phyloP scores from a whole-genome alignment of 2,797 vertebrate species.

The Gymnoscopelus microlampas region DNA sequence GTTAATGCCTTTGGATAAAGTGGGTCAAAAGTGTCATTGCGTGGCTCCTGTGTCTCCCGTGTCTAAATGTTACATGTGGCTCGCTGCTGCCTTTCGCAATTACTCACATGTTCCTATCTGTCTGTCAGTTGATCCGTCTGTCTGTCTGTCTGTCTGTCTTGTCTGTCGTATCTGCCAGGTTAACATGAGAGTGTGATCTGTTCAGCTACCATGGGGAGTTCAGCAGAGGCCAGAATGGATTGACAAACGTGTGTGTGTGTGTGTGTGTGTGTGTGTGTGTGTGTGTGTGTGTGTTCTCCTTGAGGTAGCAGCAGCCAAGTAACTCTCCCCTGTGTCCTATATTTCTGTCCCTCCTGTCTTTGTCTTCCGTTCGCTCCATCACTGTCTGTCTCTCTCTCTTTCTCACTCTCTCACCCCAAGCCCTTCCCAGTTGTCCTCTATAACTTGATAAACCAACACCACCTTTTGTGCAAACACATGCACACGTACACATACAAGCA shows the following conservation, averaged over 20 bases:
- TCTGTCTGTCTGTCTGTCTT: conserved; percentile 3
- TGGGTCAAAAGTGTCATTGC: conserved; percentile 19
- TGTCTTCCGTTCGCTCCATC: conserved; percentile 9
- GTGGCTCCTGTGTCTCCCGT: neutral
- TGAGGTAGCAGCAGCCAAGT: conserved; percentile 38
- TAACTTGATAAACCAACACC: conserved; percentile 43
- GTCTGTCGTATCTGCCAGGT: neutral
- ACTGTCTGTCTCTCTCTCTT: neutral
- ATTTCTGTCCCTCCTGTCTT: conserved; percentile 39
- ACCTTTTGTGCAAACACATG: conserved; percentile 23
- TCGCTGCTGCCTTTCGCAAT: conserved; percentile 16
- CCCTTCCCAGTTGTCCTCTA: conserved; percentile 30
- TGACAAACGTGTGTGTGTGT: too few relatives aligned
- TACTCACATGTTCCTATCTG: neutral
- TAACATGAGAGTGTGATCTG: conserved; percentile 2
- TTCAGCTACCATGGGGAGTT: neutral
- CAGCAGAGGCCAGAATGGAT: too few relatives aligned
- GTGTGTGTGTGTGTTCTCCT: neutral
- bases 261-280: too few relatives aligned
- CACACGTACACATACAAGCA: neutral
- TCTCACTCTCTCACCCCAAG: conserved; percentile 13
- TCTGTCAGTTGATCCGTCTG: conserved; percentile 20
- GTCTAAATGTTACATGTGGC: conserved; percentile 13
- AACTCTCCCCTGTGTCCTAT: conserved; percentile 45
- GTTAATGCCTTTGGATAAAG: conserved; percentile 24